phyloP scores from a whole-genome alignment of 2,888 invertebrate species.

The Rotaria sp. region DNA sequence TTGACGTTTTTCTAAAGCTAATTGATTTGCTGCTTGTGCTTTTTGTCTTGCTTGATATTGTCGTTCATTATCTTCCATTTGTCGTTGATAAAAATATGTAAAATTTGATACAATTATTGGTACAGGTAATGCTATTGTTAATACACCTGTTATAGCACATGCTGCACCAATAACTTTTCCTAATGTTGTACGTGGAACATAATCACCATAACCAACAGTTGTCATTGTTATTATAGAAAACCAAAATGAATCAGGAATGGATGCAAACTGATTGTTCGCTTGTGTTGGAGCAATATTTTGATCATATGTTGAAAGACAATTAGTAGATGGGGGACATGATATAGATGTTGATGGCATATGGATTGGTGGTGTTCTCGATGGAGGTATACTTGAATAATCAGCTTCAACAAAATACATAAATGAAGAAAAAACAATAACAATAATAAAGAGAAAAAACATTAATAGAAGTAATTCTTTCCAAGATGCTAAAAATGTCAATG shows the following conservation, averaged over 20 bases:
- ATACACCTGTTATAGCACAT: conserved; percentile 44
- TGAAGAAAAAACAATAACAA: conserved; percentile 51
- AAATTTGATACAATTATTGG: conserved; percentile 46
- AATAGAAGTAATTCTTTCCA: conserved; percentile 51
- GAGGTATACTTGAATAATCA: conserved; percentile 42
- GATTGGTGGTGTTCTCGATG: conserved; percentile 36
- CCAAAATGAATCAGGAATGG: conserved; percentile 54
- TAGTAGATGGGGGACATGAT: conserved; percentile 47
- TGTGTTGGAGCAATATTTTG: conserved; percentile 11
- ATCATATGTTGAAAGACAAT: conserved; percentile 49
- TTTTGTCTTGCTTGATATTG: conserved; percentile 19
- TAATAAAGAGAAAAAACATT: conserved; percentile 51
- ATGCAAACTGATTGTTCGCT: conserved; percentile 46
- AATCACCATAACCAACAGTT: conserved; percentile 36
- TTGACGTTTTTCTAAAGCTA: neutral
- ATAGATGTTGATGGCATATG: conserved; percentile 41
- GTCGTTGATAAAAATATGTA: conserved; percentile 44
- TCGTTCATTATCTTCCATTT: conserved; percentile 29
- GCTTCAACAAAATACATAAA: conserved; percentile 52
- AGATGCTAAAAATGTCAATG: conserved; percentile 50
- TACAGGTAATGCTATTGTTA: conserved; percentile 46
- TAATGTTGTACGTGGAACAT: conserved; percentile 18
- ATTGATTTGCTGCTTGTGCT: neutral
- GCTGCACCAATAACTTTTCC: conserved; percentile 16
- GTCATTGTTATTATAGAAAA: conserved; percentile 49